phyloP scores from a whole-genome alignment of 2,113 vertebrate species.

The Bubalus kerabau region DNA sequence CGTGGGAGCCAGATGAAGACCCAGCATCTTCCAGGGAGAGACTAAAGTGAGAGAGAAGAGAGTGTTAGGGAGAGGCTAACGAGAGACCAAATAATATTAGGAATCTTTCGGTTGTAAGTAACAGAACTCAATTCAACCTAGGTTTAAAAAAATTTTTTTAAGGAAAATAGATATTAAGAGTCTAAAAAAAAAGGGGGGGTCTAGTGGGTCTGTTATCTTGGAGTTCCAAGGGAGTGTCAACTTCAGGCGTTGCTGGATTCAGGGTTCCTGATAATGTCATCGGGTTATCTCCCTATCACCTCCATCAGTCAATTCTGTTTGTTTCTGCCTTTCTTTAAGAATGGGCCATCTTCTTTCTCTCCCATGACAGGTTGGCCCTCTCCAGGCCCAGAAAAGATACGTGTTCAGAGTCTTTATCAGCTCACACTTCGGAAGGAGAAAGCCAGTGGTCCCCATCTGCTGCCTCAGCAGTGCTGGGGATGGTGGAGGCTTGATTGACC shows the following conservation, averaged over 20 bases:
- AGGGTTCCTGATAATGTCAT: neutral
- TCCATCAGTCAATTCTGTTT: neutral
- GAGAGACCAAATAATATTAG: neutral
- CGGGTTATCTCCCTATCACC: neutral
- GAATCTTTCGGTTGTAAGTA: neutral
- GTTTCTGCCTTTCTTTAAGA: neutral
- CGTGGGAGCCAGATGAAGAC: neutral
- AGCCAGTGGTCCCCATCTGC: neutral
- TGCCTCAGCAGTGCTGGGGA: neutral
- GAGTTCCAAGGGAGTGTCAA: neutral
- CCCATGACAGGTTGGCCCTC: neutral
- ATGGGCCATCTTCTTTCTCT: neutral
- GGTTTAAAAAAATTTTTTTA: neutral
- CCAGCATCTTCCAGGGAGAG: neutral
- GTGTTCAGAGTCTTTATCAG: neutral
- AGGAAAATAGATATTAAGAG: neutral
- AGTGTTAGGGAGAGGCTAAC: neutral
- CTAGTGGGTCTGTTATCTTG: neutral
- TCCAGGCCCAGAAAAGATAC: neutral
- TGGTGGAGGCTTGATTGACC: neutral
- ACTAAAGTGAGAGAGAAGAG: neutral
- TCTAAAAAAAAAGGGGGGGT: neutral
- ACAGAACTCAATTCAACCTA: neutral
- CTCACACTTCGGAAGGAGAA: neutral
- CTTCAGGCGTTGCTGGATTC: neutral